phyloP scores from a whole-genome alignment of 1,140 invertebrate genomes.

The Aricia agestis region DNA sequence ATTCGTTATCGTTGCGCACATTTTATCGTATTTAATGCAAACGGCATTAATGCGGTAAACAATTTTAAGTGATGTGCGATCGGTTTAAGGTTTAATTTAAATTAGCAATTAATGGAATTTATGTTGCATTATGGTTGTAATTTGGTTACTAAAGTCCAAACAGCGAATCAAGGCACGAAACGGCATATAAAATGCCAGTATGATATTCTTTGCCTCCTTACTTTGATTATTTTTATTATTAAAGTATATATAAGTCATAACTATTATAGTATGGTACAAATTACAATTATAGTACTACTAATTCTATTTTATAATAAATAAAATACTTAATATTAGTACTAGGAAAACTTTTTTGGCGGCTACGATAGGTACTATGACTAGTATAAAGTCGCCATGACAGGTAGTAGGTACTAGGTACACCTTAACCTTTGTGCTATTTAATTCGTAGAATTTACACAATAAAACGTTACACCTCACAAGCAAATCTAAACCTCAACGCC shows the following conservation, averaged over 20 bases:
- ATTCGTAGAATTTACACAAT: background rate
- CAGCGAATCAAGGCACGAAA: too few species aligned
- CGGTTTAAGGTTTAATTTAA: background rate
- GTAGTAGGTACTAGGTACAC: background rate
- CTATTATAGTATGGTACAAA: too few species aligned
- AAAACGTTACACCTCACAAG: background rate
- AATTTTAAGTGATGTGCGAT: background rate
- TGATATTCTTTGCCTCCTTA: too few species aligned
- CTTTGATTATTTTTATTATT: too few species aligned
- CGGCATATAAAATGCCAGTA: too few species aligned
- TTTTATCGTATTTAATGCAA: conserved; percentile 9
- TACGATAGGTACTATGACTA: too few species aligned
- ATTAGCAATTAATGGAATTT: background rate
- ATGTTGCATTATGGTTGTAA: background rate
- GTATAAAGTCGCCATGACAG: background rate
- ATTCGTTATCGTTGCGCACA: conserved; percentile 1
- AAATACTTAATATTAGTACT: too few species aligned
- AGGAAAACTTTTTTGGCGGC: too few species aligned
- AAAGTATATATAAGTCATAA: too few species aligned
- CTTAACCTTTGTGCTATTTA: background rate
- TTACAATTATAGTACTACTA: too few species aligned
- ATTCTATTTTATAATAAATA: too few species aligned
- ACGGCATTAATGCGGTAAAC: background rate
- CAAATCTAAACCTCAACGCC: background rate
- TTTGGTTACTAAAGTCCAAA: too few species aligned